Conservation (phyloP, 2,888 invertebrate species). For the Cryptus viduatorius region DNA sequence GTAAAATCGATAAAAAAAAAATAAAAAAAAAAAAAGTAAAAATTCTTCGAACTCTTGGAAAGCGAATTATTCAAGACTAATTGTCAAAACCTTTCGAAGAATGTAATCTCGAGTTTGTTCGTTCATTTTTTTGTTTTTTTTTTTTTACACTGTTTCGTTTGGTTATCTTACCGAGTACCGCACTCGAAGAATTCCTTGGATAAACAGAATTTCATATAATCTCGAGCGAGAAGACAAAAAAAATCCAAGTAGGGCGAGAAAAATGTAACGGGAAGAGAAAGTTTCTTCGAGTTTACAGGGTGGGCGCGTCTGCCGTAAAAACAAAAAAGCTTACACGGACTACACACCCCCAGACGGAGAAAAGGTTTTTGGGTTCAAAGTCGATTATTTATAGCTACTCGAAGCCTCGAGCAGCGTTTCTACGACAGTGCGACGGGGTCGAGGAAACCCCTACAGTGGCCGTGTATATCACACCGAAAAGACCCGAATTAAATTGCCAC, state of each 20-base stretch:
- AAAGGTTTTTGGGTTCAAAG: neutral
- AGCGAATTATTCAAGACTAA: conserved; percentile 24
- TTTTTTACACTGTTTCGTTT: neutral
- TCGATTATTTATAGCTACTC: conserved; percentile 40
- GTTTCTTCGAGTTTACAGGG: neutral
- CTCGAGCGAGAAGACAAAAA: neutral
- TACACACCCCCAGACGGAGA: neutral
- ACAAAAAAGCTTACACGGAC: neutral
- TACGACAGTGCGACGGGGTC: conserved; percentile 2
- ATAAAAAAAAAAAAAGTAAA: neutral
- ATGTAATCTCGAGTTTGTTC: conserved; percentile 20
- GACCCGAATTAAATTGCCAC: conserved; percentile 34
- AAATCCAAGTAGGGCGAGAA: neutral
- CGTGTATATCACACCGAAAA: conserved; percentile 31
- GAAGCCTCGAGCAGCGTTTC: conserved; percentile 21
- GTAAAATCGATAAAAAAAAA: neutral
- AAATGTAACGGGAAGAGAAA: conserved; percentile 5
- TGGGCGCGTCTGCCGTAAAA: neutral
- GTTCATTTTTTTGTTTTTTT: neutral
- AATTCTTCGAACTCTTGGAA: neutral
- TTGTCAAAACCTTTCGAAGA: conserved; percentile 16
- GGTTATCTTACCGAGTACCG: neutral
- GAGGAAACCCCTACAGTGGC: neutral
- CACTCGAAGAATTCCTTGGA: neutral
- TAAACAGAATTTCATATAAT: conserved; percentile 13